A percentile compares a stretch with the other conserved stretches of the same genome.
phyloP scores from a whole-genome alignment of 2,888 invertebrate species.

The Ochlodes sylvanus region DNA sequence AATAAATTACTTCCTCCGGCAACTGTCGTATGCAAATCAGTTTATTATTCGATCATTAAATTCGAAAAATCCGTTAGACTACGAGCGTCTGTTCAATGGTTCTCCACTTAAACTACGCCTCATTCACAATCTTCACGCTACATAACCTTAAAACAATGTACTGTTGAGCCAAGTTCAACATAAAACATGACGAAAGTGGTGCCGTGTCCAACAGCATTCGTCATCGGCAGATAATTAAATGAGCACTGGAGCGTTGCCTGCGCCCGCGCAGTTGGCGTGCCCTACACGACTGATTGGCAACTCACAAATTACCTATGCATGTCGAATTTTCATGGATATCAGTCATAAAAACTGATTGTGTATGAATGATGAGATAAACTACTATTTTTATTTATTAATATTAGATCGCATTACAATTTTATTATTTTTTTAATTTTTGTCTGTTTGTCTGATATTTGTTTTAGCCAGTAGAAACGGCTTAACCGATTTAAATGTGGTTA shows the following conservation, averaged over 20 bases:
- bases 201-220: slow-evolving; percentile 37
- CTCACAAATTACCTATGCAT: background rate
- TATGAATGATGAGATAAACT: too few species aligned
- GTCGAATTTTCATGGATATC: background rate
- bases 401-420: too few species aligned
- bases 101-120: background rate
- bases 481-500: too few species aligned
- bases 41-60: too few species aligned
- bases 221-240: slow-evolving; percentile 30
- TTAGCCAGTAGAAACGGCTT: too few species aligned
- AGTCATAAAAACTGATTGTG: background rate
- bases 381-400: too few species aligned
- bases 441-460: too few species aligned
- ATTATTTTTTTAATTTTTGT: too few species aligned
- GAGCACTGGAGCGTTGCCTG: slow-evolving; percentile 20
- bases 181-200: slow-evolving; percentile 8
- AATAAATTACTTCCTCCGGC: too few species aligned
- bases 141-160: background rate
- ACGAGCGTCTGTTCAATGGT: too few species aligned
- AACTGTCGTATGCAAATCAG: too few species aligned
- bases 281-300: background rate
- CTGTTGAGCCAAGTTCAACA: background rate
- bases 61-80: too few species aligned
- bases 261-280: slow-evolving; percentile 9
- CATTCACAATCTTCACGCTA: background rate